phyloP scores from a whole-genome alignment of 2,797 vertebrate species.

The Ambastaia sidthimunki region DNA sequence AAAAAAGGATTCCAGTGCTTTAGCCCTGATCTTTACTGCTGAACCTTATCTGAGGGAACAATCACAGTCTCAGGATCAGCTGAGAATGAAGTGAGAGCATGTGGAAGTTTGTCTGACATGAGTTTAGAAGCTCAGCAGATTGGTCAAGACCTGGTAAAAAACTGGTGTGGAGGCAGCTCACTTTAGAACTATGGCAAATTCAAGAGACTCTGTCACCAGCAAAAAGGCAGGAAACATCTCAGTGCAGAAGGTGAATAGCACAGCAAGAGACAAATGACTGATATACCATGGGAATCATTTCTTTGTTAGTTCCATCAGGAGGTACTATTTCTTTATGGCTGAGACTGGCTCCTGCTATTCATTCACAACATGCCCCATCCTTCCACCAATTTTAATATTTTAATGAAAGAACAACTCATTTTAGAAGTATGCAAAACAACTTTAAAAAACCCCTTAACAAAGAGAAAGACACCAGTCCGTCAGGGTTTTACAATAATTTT shows the following conservation, averaged over 20 bases:
- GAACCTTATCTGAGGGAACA: conserved; percentile 54
- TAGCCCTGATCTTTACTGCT: conserved; percentile 63
- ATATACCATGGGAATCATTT: background rate
- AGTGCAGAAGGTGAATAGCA: conserved; percentile 30
- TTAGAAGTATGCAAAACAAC: too few relatives aligned
- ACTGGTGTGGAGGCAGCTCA: background rate
- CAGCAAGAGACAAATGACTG: background rate
- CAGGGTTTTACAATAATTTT: too few relatives aligned
- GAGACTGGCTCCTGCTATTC: background rate
- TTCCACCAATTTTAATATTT: too few relatives aligned
- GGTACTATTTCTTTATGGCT: conserved; percentile 61
- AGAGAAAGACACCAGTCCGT: too few relatives aligned
- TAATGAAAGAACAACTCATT: too few relatives aligned
- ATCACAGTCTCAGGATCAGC: conserved; percentile 60
- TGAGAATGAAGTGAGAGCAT: too few relatives aligned
- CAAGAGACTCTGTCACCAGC: background rate
- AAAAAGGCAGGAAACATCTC: background rate
- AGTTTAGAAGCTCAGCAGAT: background rate
- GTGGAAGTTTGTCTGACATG: too few relatives aligned
- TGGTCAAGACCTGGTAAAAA: too few relatives aligned
- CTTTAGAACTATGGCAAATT: background rate
- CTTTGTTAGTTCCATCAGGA: conserved; percentile 64
- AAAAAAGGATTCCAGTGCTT: conserved; percentile 71
- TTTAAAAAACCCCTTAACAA: too few relatives aligned
- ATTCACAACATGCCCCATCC: background rate